A percentile compares a stretch with the other conserved stretches of the same genome.
These are phyloP conservation scores for mouse (Mus musculus) DNA, from an alignment of 2,113 vertebrate species.

Conservation along the genomic window DNA sequence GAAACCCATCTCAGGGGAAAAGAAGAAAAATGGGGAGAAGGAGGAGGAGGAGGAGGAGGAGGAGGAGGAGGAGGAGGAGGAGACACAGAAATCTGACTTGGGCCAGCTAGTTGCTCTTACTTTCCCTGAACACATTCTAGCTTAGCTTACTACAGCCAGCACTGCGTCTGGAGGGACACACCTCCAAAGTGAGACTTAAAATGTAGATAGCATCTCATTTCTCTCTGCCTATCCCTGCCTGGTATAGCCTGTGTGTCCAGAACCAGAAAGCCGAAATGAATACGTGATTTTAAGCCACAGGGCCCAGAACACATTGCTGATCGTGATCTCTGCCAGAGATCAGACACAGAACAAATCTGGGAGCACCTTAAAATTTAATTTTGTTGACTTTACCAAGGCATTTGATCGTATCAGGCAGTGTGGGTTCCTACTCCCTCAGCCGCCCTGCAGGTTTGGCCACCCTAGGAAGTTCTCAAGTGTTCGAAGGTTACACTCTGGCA, in stretches of 20 bases:
- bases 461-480: slow-evolving; percentile 42
- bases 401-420: slow-evolving; percentile 59
- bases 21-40: background rate
- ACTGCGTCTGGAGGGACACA: background rate
- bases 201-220: background rate
- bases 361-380: slow-evolving; percentile 50
- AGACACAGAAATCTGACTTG: background rate
- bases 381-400: slow-evolving; percentile 61
- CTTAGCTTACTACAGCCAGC: background rate
- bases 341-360: slow-evolving; percentile 39
- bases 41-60: no score
- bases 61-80: no score
- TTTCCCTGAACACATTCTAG: background rate
- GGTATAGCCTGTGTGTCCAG: background rate
- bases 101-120: background rate
- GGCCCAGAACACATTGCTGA: no score
- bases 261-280: slow-evolving; percentile 35
- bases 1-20: background rate
- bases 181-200: background rate
- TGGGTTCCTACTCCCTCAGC: slow-evolving; percentile 25
- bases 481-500: slow-evolving; percentile 44
- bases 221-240: background rate
- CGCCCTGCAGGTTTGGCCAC: slow-evolving; percentile 68
- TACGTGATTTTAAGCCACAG: background rate
- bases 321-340: background rate